Conservation (phyloP, 2,113 vertebrate genomes). For the Sinosuthora webbiana region DNA sequence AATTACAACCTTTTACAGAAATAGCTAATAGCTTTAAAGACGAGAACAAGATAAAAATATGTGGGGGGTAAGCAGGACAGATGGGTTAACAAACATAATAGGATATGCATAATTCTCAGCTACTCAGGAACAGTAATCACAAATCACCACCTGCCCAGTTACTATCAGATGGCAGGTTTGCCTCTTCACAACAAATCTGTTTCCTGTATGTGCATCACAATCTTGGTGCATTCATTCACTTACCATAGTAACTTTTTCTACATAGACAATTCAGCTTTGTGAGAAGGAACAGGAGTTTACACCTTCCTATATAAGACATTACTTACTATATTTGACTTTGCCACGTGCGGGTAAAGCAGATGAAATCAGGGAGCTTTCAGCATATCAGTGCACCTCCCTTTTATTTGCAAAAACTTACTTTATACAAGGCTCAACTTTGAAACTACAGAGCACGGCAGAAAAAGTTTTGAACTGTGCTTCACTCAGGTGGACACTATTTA, state of each 20-base stretch:
- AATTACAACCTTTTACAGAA: neutral
- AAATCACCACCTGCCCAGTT: slow-evolving; percentile 46
- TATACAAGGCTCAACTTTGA: neutral
- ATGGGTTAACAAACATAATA: slow-evolving; percentile 58
- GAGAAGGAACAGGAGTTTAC: neutral
- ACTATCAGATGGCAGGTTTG: slow-evolving; percentile 45
- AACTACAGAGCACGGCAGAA: neutral
- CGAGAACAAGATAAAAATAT: neutral
- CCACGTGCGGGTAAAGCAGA: neutral
- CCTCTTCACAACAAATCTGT: slow-evolving; percentile 46
- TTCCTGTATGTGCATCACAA: neutral
- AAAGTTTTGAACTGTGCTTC: neutral
- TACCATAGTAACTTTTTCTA: neutral
- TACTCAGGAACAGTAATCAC: slow-evolving; percentile 29
- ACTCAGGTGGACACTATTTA: neutral
- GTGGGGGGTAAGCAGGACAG: slow-evolving; percentile 19
- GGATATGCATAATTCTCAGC: slow-evolving; percentile 57
- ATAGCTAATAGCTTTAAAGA: neutral
- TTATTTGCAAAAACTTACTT: neutral
- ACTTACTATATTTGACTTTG: neutral
- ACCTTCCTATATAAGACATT: neutral
- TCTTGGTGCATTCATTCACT: neutral
- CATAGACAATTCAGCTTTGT: neutral
- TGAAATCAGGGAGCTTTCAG: neutral
- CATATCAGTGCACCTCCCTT: neutral